Base-by-base conservation (phyloP, 2,113 vertebrate genomes). In the Leptocoma aspasia region DNA sequence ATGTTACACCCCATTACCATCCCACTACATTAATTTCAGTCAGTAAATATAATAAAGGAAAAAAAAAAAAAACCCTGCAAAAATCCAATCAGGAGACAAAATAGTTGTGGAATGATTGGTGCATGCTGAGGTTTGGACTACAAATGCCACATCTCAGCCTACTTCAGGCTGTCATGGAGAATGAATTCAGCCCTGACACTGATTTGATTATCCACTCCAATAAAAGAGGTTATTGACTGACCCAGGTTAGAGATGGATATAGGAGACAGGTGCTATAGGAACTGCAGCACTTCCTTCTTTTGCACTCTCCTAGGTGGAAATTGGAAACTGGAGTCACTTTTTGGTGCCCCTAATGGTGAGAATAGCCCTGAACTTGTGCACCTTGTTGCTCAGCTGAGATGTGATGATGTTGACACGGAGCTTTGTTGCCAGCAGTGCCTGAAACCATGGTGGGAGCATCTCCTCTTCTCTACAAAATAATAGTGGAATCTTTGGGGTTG, bases 131-230 rank as follows among this genome's bases (percentile, higher is more conserved):
- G 28, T 95, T 72, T 79, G 66, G 70, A 33, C 86, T 88, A 16
- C 72, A 92, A 86, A 68, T 52, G 44, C 45, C 26, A 21, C 10
- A 1, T 91, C 71, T 89, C 30, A 15, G 3, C 49, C 79, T 39
- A 35, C 53, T 93, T 42, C 61, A 76, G 75, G 79, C 91, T 86
- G 86, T 79, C 49, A 6, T 6, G n/a, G 76, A 44, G 73, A 82
- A 72, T 91, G 64, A 89, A 78, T 81, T 83, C 41, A 44, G 76
- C 19, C 6, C 59, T 72, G 75, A 64, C 57, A 28, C 21, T 92
- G 89, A 87, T 93, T 82, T 63, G 42, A 71, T 92, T 92, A 89
- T 68, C 59, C 53, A 64, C 86, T 72, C 57, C 71, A 56, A 11
- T 68, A 42, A 79, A 88, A n/a, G 31, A 59, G 47, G 30, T 76